Evolutionary conservation across 92 coral and sea anemone genomes (phyloP).

Genomic region (Porites lobata): DNA sequence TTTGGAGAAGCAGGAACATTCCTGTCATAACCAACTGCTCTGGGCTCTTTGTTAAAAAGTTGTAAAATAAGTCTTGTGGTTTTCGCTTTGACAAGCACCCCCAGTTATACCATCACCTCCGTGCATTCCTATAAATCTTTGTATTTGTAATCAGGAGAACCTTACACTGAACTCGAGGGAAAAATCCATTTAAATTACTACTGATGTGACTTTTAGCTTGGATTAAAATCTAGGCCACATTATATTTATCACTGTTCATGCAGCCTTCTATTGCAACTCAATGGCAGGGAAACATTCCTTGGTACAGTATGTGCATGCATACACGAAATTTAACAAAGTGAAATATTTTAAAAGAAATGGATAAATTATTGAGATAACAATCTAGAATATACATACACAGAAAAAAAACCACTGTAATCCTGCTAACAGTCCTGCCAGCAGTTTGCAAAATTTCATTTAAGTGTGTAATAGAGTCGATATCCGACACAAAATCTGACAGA

Average conservation of each 20-base stretch:
- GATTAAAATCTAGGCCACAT: slow-evolving; percentile 3
- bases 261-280: no score
- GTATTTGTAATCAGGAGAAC: slow-evolving; percentile 10
- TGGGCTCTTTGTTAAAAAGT: slow-evolving; percentile 9
- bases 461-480: background rate
- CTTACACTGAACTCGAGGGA: background rate
- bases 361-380: slow-evolving; percentile 20
- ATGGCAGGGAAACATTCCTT: no score
- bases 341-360: no score
- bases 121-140: slow-evolving; percentile 7
- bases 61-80: no score
- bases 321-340: no score
- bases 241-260: slow-evolving; percentile 25
- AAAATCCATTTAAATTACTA: slow-evolving; percentile 17
- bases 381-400: background rate
- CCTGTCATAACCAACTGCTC: slow-evolving; percentile 12
- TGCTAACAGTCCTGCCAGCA: slow-evolving; percentile 17
- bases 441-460: background rate
- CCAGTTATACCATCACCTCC: slow-evolving; percentile 27
- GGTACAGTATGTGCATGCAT: no score
- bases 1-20: slow-evolving; percentile 5
- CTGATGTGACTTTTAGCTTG: slow-evolving; percentile 25
- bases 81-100: slow-evolving; percentile 14
- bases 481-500: background rate
- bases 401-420: slow-evolving; percentile 16